Evolutionary conservation across 2,888 invertebrate species (phyloP).

Genomic region (Agriopis aurantiaria): DNA sequence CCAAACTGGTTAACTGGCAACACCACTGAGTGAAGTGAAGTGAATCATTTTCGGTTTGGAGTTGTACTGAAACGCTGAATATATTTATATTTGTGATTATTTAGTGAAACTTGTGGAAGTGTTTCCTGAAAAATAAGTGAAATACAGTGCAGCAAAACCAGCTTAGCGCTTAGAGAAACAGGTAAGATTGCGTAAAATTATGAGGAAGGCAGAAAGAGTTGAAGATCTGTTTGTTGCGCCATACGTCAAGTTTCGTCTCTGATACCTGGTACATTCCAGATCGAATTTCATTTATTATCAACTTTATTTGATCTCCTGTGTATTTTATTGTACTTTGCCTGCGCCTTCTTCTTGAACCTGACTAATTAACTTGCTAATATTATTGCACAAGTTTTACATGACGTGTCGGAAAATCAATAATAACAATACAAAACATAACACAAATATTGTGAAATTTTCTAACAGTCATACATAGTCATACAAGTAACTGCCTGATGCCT

Average conservation of each 20-base stretch:
- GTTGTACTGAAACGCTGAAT: too few relatives aligned
- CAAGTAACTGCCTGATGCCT: neutral
- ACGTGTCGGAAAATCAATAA: conserved; percentile 31
- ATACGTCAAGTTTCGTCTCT: conserved; percentile 48
- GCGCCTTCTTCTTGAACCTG: neutral
- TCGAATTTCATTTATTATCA: neutral
- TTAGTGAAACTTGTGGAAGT: neutral
- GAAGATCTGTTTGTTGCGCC: conserved; percentile 43
- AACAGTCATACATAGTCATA: neutral
- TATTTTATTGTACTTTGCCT: neutral
- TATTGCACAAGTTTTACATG: conserved; percentile 22
- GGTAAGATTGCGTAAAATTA: conserved; percentile 24
- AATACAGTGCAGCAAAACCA: conserved; percentile 4
- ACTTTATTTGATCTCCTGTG: neutral
- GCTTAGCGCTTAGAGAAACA: conserved; percentile 11
- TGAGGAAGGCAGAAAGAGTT: neutral
- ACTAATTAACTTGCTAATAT: neutral
- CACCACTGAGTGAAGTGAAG: too few relatives aligned
- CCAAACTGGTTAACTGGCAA: too few relatives aligned
- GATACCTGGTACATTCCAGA: conserved; percentile 58
- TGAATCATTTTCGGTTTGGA: too few relatives aligned
- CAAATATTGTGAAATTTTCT: neutral
- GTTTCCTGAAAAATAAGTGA: conserved; percentile 3
- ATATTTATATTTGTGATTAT: too few relatives aligned
- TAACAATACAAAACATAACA: conserved; percentile 1